Conservation (phyloP, 2,888 invertebrate species). For the Malachius bipustulatus region DNA sequence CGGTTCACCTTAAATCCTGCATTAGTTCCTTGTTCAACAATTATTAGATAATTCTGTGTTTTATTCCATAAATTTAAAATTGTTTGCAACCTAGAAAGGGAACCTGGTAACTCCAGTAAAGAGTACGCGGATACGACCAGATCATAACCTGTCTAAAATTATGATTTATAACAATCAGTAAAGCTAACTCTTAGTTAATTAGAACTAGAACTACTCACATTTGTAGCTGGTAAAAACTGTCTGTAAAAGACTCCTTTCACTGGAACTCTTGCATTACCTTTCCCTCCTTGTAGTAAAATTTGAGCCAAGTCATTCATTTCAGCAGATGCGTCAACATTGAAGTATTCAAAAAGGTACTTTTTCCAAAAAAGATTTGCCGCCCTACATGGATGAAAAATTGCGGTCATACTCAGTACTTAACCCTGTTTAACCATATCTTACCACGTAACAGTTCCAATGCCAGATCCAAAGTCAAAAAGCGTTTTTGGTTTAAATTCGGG, state of each 20-base stretch:
- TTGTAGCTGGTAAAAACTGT: constrained; percentile 65
- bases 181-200: too few species aligned
- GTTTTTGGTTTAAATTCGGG: constrained; percentile 59
- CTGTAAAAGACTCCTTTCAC: constrained; percentile 57
- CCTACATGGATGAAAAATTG: constrained; percentile 21
- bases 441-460: constrained; percentile 79
- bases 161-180: too few species aligned
- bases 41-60: constrained; percentile 66
- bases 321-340: constrained; percentile 69
- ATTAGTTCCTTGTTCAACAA: constrained; percentile 74
- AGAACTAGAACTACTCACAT: constrained; percentile 33
- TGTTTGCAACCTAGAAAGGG: constrained; percentile 52
- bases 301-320: constrained; percentile 75
- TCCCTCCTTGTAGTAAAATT: constrained; percentile 54
- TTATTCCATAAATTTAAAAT: constrained; percentile 76
- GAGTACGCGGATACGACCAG: constrained; percentile 71
- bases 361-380: constrained; percentile 66
- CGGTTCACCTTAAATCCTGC: constrained; percentile 58
- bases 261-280: constrained; percentile 46
- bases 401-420: too few species aligned
- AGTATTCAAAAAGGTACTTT: constrained; percentile 63
- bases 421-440: constrained; percentile 18
- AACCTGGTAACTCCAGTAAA: constrained; percentile 64
- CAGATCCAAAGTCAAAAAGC: constrained; percentile 87
- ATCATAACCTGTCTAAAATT: constrained; percentile 54